A percentile compares a stretch with the other conserved stretches of the same genome.
Evolutionary conservation across 2,113 vertebrate genomes (phyloP).

Genomic region (Pedionomus torquatus): DNA sequence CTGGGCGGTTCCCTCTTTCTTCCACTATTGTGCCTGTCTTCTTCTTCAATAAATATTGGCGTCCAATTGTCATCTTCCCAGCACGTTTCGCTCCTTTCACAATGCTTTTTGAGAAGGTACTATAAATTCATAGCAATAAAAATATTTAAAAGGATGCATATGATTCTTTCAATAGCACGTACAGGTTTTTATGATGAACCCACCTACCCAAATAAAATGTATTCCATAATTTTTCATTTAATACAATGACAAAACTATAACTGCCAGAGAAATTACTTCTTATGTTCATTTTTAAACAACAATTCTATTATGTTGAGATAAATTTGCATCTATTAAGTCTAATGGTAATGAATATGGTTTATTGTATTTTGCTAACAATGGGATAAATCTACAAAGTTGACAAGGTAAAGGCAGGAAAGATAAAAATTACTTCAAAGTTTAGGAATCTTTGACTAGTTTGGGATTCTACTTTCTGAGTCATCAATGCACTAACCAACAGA

Average conservation of each 20-base stretch:
- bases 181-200: fast-evolving
- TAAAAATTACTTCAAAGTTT: background rate
- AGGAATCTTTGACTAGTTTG: background rate
- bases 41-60: conserved; percentile 90
- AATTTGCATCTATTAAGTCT: background rate
- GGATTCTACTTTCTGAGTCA: background rate
- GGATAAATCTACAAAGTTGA: background rate
- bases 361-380: background rate
- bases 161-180: background rate
- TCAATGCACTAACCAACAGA: background rate
- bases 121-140: conserved; percentile 60
- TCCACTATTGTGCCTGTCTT: conserved; percentile 80
- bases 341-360: background rate
- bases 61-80: conserved; percentile 97
- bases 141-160: background rate
- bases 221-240: background rate
- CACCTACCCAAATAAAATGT: background rate
- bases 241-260: background rate
- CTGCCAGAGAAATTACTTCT: background rate
- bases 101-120: conserved; percentile 95
- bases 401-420: background rate
- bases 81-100: conserved; percentile 97
- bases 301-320: background rate
- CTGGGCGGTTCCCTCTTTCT: conserved; percentile 85
- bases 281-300: background rate